Conservation (phyloP, 2,113 vertebrate species). For the Abramis brama region DNA sequence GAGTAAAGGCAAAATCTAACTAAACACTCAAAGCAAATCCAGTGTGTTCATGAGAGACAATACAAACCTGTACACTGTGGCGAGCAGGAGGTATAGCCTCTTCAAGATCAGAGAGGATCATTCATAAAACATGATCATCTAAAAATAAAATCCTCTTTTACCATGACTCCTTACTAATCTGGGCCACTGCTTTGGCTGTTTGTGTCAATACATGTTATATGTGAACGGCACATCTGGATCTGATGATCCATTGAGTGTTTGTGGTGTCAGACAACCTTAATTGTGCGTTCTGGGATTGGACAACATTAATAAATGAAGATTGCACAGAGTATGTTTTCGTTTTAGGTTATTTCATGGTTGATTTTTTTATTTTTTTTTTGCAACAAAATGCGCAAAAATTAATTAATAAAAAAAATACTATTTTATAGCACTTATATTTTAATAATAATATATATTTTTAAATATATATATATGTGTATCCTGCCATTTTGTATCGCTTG, state of each 20-base stretch:
- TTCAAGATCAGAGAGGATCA: conserved; percentile 58
- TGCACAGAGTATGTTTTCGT: too few species aligned
- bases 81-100: conserved; percentile 36
- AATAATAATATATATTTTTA: too few species aligned
- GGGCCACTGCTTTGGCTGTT: conserved; percentile 64
- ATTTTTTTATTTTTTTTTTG: too few species aligned
- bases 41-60: not conserved
- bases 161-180: conserved; percentile 67
- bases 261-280: not conserved
- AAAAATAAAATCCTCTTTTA: conserved; percentile 74
- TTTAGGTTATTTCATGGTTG: not conserved
- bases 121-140: conserved; percentile 77
- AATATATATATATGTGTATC: too few species aligned
- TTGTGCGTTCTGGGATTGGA: not conserved
- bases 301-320: not conserved
- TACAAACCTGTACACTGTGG: conserved; percentile 26
- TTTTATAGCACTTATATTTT: too few species aligned
- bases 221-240: conserved; percentile 16
- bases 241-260: not conserved
- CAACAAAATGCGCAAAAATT: not conserved
- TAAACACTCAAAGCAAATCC: not conserved
- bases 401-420: too few species aligned
- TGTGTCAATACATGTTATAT: conserved; percentile 53
- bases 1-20: not conserved
- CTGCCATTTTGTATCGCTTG: too few species aligned